phyloP scores from a whole-genome alignment of 2,888 invertebrate species.

The Bedellia somnulentella region DNA sequence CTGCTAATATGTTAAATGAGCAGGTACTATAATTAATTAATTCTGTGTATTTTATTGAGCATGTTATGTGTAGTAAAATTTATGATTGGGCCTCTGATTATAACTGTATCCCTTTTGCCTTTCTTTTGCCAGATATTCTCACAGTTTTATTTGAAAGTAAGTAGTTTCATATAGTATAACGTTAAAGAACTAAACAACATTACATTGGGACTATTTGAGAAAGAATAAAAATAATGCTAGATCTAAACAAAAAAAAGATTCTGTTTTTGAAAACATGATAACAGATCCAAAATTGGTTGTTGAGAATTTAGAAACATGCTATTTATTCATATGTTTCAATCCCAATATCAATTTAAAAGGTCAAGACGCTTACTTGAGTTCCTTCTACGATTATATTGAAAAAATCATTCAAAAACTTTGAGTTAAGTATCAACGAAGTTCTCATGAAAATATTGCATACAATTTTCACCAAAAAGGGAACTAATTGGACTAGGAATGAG shows the following conservation, averaged over 20 bases:
- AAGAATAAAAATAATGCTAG: conserved; percentile 14
- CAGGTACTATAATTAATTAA: too few species aligned
- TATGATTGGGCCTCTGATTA: too few species aligned
- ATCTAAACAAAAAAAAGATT: conserved; percentile 20
- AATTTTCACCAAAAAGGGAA: conserved; percentile 30
- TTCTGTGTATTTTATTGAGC: too few species aligned
- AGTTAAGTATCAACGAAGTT: conserved; percentile 20
- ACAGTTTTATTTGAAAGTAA: too few species aligned
- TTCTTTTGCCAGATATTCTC: too few species aligned
- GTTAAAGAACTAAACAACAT: too few species aligned
- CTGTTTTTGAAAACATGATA: conserved; percentile 25
- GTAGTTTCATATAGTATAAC: too few species aligned
- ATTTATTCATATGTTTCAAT: conserved; percentile 49
- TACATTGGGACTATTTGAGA: too few species aligned
- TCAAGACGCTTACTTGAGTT: conserved; percentile 27
- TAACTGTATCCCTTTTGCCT: too few species aligned
- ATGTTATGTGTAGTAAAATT: too few species aligned
- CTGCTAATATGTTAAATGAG: too few species aligned
- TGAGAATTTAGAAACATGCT: conserved; percentile 38
- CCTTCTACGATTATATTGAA: conserved; percentile 52
- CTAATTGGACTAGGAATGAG: conserved; percentile 33
- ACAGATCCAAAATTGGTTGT: conserved; percentile 33
- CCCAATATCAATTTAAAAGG: conserved; percentile 33
- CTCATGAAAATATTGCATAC: conserved; percentile 30
- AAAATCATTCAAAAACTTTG: too few species aligned